Percentiles rank a stretch among this genome's conserved stretches.
Evolutionary conservation across 2,888 invertebrate genomes (phyloP).

Genomic region (Auanema freiburgensis): DNA sequence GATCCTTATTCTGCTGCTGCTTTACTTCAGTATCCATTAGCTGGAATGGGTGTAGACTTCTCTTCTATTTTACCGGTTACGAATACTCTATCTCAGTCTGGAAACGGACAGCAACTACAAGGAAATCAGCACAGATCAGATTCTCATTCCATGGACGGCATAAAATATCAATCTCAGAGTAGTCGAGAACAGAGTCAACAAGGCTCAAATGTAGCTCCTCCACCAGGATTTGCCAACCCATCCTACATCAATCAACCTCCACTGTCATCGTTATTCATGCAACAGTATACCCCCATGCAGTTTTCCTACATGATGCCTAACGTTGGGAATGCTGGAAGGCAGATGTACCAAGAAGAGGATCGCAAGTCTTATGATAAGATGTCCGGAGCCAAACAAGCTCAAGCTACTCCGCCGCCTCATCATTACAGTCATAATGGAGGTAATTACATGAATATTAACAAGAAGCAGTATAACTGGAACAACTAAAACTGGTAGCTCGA

Average conservation of each 20-base stretch:
- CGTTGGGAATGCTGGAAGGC: slow-evolving; percentile 30
- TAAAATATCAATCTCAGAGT: slow-evolving; percentile 36
- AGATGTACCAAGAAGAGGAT: slow-evolving; percentile 37
- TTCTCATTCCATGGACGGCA: slow-evolving; percentile 32
- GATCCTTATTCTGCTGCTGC: slow-evolving; percentile 36
- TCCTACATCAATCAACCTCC: slow-evolving; percentile 37
- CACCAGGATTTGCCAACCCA: slow-evolving; percentile 41
- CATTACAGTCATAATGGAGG: slow-evolving; percentile 28
- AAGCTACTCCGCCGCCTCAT: slow-evolving; percentile 28
- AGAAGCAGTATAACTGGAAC: slow-evolving; percentile 41
- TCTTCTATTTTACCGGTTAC: slow-evolving; percentile 31
- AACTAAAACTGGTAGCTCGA: slow-evolving; percentile 26
- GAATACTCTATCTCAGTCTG: slow-evolving; percentile 22
- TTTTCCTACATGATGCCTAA: slow-evolving; percentile 35
- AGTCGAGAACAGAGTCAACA: slow-evolving; percentile 37
- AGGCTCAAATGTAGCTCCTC: slow-evolving; percentile 44
- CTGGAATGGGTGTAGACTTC: slow-evolving; percentile 41
- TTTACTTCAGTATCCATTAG: slow-evolving; percentile 42
- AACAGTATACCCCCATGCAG: slow-evolving; percentile 24
- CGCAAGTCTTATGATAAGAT: slow-evolving; percentile 39
- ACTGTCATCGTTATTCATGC: slow-evolving; percentile 40
- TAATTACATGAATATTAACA: too few species aligned
- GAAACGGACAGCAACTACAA: slow-evolving; percentile 21
- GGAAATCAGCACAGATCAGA: slow-evolving; percentile 34
- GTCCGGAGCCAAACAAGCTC: slow-evolving; percentile 21